Evolutionary conservation across 2,888 invertebrate species (phyloP).

Genomic region (Thyatira batis): DNA sequence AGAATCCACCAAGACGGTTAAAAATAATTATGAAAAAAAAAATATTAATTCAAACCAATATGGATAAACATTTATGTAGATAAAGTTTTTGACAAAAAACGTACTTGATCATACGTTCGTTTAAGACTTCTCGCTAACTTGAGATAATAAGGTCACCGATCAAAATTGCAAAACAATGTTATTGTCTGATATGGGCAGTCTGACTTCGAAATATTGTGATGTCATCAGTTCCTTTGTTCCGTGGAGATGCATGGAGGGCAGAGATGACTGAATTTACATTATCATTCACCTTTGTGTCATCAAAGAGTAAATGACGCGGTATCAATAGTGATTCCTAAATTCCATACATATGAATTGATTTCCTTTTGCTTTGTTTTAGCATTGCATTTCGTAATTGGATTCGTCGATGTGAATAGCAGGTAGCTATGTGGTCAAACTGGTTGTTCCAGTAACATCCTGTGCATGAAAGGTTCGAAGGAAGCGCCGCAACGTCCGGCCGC

Average conservation of each 20-base stretch:
- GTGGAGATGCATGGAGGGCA: conserved; percentile 38
- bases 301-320: conserved; percentile 7
- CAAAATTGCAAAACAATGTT: conserved; percentile 52
- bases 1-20: no score
- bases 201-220: conserved; percentile 48
- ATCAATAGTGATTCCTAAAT: not conserved
- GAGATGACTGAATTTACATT: conserved; percentile 50
- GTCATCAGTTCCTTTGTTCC: conserved; percentile 70
- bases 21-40: not conserved
- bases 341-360: not conserved
- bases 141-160: conserved; percentile 42
- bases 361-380: not conserved
- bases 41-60: not conserved
- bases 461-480: conserved; percentile 72
- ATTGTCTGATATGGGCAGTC: conserved; percentile 38
- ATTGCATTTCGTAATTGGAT: not conserved
- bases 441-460: conserved; percentile 65
- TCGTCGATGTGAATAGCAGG: conserved; percentile 1
- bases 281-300: conserved; percentile 41
- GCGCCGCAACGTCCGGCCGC: conserved; percentile 82
- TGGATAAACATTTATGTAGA: not conserved
- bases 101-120: conserved; percentile 29
- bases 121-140: conserved; percentile 18
- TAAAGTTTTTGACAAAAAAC: conserved; percentile 9
- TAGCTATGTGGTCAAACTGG: conserved; percentile 38